These are phyloP conservation scores for Melanostigma gelatinosum DNA, from an alignment of 2,113 vertebrate species.

Conservation along the genomic window DNA sequence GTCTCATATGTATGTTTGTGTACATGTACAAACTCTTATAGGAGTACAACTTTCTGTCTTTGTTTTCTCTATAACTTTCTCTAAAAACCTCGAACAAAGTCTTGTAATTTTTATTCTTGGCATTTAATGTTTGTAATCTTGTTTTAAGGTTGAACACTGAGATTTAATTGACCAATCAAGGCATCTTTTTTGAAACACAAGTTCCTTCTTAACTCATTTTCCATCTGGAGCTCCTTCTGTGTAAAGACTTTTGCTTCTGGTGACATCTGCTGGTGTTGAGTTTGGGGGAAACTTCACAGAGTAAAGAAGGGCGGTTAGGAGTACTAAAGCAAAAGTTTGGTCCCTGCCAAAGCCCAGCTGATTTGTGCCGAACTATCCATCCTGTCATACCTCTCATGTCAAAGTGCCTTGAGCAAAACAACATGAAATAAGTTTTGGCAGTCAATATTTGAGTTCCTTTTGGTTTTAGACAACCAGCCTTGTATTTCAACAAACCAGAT, in stretches of 20 bases:
- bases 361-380: conserved; percentile 1
- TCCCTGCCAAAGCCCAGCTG: neutral
- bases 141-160: neutral
- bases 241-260: conserved; percentile 52
- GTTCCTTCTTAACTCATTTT: neutral
- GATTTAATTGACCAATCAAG: neutral
- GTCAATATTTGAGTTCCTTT: conserved; percentile 11
- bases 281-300: conserved; percentile 13
- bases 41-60: neutral
- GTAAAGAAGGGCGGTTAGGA: neutral
- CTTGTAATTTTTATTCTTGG: neutral
- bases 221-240: neutral
- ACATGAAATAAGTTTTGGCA: conserved; percentile 1
- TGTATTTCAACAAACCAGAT: conserved; percentile 20
- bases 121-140: neutral
- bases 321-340: conserved; percentile 14
- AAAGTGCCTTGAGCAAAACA: conserved; percentile 12
- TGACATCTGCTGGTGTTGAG: conserved; percentile 74
- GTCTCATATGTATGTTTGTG: neutral
- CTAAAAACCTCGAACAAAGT: neutral
- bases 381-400: neutral
- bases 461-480: conserved; percentile 9
- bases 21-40: neutral
- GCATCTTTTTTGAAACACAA: neutral
- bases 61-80: neutral